Evolutionary conservation across 2,113 vertebrate species (phyloP), one percentile per base, ranked within the genome.

Genomic region (Grallaria varia): DNA sequence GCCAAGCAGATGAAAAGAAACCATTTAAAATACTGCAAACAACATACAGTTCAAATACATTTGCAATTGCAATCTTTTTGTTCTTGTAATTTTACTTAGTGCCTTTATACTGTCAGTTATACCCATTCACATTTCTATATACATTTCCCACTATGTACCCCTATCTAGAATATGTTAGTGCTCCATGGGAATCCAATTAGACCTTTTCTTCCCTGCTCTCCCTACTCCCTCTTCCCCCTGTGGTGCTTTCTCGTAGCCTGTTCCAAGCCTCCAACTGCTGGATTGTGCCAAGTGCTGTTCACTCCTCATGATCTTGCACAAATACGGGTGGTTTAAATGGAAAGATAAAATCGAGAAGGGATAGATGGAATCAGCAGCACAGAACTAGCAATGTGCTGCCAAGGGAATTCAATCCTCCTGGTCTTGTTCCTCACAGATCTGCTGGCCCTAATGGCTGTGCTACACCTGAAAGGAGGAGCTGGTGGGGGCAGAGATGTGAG

Each of bases 321-420:
- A 72, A 74, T 27, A 77, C 10, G 55, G 25, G 28, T 39, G 55
- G 15, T 58, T 77, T 37, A 67, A 81, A 80, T 11, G 6, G 53
- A 53, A 2, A 68, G 53, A 58, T 31, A 49, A 83, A 74, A 85
- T 39, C 3, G 0, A 8, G 24, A 90, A 58, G 7, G 9, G 69
- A 60, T 0, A 84, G 17, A 60, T 79, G 1, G 35, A 71, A 68
- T 40, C 44, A 58, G 12, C 56, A 87, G 17, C 53, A 59, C 0
- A 12, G 17, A 2, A 39, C 4, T 4, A 75, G 19, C 0, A 1
- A 14, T 3, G 19, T 13, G 33, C 52, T 68, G 56, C 40, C 14
- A 11, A 50, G 17, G 12, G 22, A 82, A 81, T 4, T 4, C 24
- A 68, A 4, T 3, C 33, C 27, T 53, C 47, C 35, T 20, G 3